phyloP scores from a whole-genome alignment of 2,797 vertebrate genomes.

The Myiotriccus ornatus region DNA sequence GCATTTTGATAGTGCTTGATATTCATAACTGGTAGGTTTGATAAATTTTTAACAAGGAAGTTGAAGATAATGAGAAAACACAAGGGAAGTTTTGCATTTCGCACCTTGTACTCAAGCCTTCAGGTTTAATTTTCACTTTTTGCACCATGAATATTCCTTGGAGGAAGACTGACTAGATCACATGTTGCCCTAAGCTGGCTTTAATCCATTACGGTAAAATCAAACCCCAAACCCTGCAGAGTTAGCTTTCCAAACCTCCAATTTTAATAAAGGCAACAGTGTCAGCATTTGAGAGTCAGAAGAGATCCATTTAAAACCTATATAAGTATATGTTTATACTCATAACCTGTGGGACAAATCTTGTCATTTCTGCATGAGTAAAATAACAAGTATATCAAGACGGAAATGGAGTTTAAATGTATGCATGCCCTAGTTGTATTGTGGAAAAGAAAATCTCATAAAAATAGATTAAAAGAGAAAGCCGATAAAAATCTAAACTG shows the following conservation, averaged over 20 bases:
- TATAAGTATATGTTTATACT: slow-evolving; percentile 1
- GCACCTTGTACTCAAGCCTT: slow-evolving; percentile 33
- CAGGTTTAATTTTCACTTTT: slow-evolving; percentile 69
- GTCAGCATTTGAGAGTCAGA: background rate
- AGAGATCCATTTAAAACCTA: background rate
- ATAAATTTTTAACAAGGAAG: slow-evolving; percentile 73
- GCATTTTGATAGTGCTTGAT: slow-evolving; percentile 64
- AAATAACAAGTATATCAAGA: background rate
- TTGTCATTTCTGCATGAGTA: background rate
- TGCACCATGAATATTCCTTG: background rate
- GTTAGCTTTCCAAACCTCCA: background rate
- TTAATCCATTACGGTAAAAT: background rate
- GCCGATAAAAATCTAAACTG: background rate
- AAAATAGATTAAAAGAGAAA: background rate
- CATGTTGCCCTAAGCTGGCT: background rate
- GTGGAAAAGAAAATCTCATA: background rate
- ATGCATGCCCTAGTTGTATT: background rate
- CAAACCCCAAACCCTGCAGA: background rate
- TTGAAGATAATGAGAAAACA: slow-evolving; percentile 58
- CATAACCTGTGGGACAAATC: background rate
- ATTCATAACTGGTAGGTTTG: slow-evolving; percentile 64
- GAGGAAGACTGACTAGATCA: background rate
- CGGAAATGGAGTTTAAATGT: background rate
- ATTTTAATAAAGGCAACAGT: background rate
- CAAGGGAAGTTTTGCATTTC: slow-evolving; percentile 46